Conservation (phyloP, 2,888 invertebrate species). For the Capitulum mitella region DNA sequence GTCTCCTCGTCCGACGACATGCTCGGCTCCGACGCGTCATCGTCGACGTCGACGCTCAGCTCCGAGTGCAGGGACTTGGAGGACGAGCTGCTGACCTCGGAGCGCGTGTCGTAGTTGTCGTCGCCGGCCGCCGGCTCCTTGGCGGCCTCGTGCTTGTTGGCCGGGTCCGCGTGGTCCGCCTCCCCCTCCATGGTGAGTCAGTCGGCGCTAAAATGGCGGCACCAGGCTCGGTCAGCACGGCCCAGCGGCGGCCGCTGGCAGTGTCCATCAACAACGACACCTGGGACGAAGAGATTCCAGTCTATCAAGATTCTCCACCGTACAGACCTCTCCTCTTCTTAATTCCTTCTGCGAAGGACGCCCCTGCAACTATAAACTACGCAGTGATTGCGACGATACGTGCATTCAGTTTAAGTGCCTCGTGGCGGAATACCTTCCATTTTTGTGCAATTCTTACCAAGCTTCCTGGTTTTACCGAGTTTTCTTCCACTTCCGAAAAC, state of each 20-base stretch:
- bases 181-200: background rate
- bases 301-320: too few relatives aligned
- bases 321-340: too few relatives aligned
- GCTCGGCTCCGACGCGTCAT: conserved; percentile 12
- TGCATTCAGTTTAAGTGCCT: too few relatives aligned
- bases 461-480: too few relatives aligned
- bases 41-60: background rate
- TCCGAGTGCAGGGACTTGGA: conserved; percentile 17
- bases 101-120: conserved; percentile 19
- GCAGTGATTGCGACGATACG: too few relatives aligned
- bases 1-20: background rate
- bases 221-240: background rate
- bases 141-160: background rate
- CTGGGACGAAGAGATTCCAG: too few relatives aligned
- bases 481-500: too few relatives aligned
- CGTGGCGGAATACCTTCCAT: too few relatives aligned
- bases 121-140: background rate
- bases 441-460: too few relatives aligned
- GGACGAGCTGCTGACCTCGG: background rate
- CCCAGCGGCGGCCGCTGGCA: background rate
- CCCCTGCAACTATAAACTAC: too few relatives aligned
- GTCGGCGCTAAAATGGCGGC: background rate
- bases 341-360: too few relatives aligned
- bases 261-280: too few relatives aligned
- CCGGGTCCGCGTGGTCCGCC: background rate